phyloP scores from a whole-genome alignment of 2,113 vertebrate genomes.

The Sorex fumeus region DNA sequence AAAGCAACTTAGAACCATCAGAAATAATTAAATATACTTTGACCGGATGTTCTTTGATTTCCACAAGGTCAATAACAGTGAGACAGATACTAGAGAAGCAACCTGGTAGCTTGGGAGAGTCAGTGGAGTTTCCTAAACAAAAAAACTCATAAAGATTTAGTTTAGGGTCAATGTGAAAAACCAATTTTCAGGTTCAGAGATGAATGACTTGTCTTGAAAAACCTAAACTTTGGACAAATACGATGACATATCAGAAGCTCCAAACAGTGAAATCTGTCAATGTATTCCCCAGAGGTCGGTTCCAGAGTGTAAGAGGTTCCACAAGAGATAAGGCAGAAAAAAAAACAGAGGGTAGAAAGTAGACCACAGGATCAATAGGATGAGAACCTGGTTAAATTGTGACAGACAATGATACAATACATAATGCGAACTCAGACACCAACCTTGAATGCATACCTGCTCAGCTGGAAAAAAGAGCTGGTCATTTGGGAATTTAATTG shows the following conservation, averaged over 20 bases:
- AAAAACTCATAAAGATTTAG: conserved; percentile 13
- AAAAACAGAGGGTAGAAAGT: neutral
- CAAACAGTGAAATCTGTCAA: conserved; percentile 29
- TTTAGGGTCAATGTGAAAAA: conserved; percentile 1
- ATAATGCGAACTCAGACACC: conserved; percentile 9
- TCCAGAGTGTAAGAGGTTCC: neutral
- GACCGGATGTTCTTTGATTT: conserved; percentile 32
- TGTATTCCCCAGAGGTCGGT: neutral
- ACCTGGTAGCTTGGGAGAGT: neutral
- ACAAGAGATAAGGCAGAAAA: neutral
- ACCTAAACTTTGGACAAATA: conserved; percentile 9
- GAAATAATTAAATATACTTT: conserved; percentile 21
- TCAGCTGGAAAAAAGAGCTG: conserved; percentile 42
- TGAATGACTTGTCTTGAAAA: conserved; percentile 50
- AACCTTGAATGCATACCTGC: neutral
- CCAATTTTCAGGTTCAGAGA: conserved; percentile 23
- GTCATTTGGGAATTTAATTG: neutral
- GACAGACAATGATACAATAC: neutral
- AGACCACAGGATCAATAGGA: neutral
- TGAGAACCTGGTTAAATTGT: neutral
- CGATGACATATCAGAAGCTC: conserved; percentile 40
- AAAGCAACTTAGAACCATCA: neutral
- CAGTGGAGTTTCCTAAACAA: neutral
- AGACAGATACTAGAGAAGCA: neutral
- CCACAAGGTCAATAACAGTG: neutral